Evolutionary conservation across 2,113 vertebrate species (phyloP), one percentile per base, ranked within the genome.

Genomic region (Sebastes schlegelii): DNA sequence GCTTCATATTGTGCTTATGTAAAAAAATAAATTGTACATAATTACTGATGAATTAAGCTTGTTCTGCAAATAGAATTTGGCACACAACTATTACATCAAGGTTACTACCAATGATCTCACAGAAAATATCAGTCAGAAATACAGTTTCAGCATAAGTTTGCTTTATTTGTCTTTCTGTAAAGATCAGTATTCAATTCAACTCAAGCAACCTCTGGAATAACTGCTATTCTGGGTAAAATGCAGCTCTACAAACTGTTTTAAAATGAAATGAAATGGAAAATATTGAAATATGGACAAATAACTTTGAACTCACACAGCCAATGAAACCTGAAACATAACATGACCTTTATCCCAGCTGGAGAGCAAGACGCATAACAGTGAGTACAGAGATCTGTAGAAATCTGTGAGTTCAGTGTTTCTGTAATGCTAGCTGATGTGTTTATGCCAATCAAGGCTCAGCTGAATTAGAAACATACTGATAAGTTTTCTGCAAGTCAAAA

Each of bases 141-240:
- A 45, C 5, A 78, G n/a, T 48, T 80, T 74, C 42, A 74, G 11
- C 12, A 78, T 1, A 46, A 21, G 11, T 69, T 82, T 54, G 14
- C 8, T 87, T 91, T 90, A 88, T 88, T 91, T 54, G 1, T 74
- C 64, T 84, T 60, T 74, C 9, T 72, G 46, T 62, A 77, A 67
- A 12, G 13, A 71, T 64, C 19, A 58, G 2, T n/a, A 60, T 65
- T 84, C 6, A 82, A 23, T 26, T 74, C 9, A 77, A 58, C 8
- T 64, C 16, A 65, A 61, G 26, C 12, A 69, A 63, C 46, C 6
- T 77, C 42, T 66, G 45, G 49, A 5, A 8, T 42, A 61, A 80
- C 6, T 55, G 23, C 2, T 64, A 11, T 62, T 54, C 69, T 42
- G 11, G 21, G 12, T 40, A 23, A 80, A 84, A 63, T 45, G 8